These are phyloP conservation scores for Euzophera pinguis DNA, from an alignment of 2,888 invertebrate species.

Conservation along the genomic window DNA sequence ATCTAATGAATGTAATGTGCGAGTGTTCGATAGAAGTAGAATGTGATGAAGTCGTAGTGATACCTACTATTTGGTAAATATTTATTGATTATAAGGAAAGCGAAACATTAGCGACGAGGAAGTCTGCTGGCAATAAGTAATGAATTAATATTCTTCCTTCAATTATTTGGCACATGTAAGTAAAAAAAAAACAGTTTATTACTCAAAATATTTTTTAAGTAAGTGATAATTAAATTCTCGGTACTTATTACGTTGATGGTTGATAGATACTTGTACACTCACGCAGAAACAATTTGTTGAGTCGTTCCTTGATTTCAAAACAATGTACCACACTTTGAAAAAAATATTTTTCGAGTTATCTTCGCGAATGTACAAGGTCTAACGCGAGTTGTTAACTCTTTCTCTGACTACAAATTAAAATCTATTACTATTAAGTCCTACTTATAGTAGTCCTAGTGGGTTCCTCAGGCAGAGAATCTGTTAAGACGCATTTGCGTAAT, in stretches of 20 bases:
- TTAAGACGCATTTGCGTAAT: conserved; percentile 26
- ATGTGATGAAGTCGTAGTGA: conserved; percentile 66
- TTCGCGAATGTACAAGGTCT: background rate
- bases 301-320: background rate
- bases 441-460: background rate
- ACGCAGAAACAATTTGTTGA: background rate
- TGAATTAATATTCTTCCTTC: background rate
- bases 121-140: conserved; percentile 2
- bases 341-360: background rate
- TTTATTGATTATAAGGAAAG: conserved; percentile 28
- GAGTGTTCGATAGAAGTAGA: conserved; percentile 78
- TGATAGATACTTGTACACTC: conserved; percentile 10
- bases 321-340: background rate
- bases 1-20: conserved; percentile 73
- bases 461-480: background rate
- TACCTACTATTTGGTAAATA: conserved; percentile 48
- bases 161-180: background rate
- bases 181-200: too few relatives aligned
- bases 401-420: background rate
- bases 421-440: background rate
- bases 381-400: background rate
- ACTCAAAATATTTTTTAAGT: too few relatives aligned
- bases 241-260: conserved; percentile 18
- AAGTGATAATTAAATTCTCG: background rate
- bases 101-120: conserved; percentile 13